Conservation (phyloP, 64 coral and sea anemone species). For the Pocillopora damicornis region DNA sequence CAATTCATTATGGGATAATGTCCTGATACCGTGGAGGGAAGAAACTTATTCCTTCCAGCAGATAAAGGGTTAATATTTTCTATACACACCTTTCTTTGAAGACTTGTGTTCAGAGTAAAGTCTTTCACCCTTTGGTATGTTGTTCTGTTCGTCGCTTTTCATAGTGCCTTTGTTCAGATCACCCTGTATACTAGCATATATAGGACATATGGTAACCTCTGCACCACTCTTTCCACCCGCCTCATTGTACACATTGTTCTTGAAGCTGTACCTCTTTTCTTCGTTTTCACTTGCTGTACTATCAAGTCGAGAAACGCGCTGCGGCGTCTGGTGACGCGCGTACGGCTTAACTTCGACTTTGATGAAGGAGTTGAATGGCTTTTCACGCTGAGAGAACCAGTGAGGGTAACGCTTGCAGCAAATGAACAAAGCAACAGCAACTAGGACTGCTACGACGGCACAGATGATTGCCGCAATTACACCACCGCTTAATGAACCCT, state of each 20-base stretch:
- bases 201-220: constrained; percentile 53
- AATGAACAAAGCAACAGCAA: constrained; percentile 33
- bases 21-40: too few species aligned
- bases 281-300: constrained; percentile 34
- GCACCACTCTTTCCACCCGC: not conserved
- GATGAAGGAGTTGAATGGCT: constrained; percentile 81
- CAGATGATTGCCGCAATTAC: constrained; percentile 74
- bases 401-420: constrained; percentile 72
- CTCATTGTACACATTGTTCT: not conserved
- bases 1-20: too few species aligned
- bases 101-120: constrained; percentile 19
- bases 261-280: constrained; percentile 42
- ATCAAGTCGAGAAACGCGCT: constrained; percentile 42
- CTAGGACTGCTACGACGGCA: constrained; percentile 40
- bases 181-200: constrained; percentile 69
- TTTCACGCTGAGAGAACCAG: constrained; percentile 58
- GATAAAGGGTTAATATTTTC: too few species aligned
- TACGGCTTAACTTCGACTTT: constrained; percentile 67
- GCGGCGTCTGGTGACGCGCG: not conserved
- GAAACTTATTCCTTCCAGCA: too few species aligned
- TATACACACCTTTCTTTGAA: constrained; percentile 12
- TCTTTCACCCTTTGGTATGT: not conserved
- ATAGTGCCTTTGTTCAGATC: not conserved
- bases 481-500: constrained; percentile 28
- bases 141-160: not conserved